A percentile compares a stretch with the other conserved stretches of the same genome.
Conservation (phyloP, 1,140 invertebrate genomes). For the Riptortus pedestris region DNA sequence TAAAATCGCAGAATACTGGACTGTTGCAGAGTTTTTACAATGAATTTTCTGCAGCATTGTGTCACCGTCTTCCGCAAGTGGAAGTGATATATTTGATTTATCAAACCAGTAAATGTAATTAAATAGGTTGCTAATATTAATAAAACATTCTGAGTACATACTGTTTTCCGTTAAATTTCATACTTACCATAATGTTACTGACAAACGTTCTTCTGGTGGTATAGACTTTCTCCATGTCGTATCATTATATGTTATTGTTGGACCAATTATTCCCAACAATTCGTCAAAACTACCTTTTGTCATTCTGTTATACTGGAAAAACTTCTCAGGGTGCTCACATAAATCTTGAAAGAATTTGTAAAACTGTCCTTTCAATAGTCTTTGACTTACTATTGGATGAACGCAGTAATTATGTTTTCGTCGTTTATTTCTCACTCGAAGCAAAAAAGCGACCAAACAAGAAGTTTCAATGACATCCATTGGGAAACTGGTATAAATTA, state of each 20-base stretch:
- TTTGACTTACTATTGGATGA: slow-evolving; percentile 5
- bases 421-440: background rate
- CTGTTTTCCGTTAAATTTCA: background rate
- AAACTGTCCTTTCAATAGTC: background rate
- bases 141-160: background rate
- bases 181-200: background rate
- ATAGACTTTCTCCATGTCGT: background rate
- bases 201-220: background rate
- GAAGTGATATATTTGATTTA: background rate
- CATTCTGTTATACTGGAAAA: background rate
- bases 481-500: background rate
- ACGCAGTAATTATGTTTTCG: background rate
- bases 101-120: background rate
- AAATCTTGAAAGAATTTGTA: background rate
- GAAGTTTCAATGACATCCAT: background rate
- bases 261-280: background rate
- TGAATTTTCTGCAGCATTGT: background rate
- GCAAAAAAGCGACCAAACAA: background rate
- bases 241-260: background rate
- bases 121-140: background rate
- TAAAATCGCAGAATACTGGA: background rate
- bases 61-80: background rate
- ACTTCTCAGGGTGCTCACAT: background rate
- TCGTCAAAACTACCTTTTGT: background rate
- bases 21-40: background rate